Evolutionary conservation across 2,113 vertebrate species (phyloP).

Genomic region (Chlamydotis undulata): DNA sequence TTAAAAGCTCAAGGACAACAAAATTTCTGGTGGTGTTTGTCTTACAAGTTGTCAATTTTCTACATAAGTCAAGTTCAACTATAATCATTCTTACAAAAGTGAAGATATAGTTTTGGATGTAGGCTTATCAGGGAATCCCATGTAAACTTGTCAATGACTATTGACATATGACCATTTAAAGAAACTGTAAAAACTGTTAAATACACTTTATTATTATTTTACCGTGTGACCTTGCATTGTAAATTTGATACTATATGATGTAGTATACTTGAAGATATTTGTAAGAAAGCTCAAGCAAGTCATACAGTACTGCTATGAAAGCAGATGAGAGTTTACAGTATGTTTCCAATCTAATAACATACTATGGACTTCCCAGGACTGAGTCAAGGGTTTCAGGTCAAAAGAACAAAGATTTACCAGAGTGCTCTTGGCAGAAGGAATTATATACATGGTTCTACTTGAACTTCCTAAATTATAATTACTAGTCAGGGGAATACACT

Average conservation of each 20-base stretch:
- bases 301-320: not conserved
- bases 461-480: slow-evolving; percentile 60
- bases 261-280: not conserved
- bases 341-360: not conserved
- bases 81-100: not conserved
- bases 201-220: not conserved
- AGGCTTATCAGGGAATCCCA: not conserved
- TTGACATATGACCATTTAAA: not conserved
- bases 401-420: slow-evolving; percentile 41
- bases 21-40: not conserved
- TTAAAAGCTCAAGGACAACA: not conserved
- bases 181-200: not conserved
- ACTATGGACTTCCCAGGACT: not conserved
- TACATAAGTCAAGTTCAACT: not conserved
- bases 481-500: not conserved
- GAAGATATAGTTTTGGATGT: not conserved
- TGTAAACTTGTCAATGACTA: not conserved
- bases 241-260: not conserved
- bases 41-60: not conserved
- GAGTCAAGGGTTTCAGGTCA: slow-evolving; percentile 26
- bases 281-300: not conserved
- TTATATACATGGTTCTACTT: slow-evolving; percentile 3
- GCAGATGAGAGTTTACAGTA: not conserved
- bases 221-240: not conserved
- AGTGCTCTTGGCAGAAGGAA: slow-evolving; percentile 25